These are phyloP conservation scores for Tricholaema leucomelas DNA, from an alignment of 2,113 vertebrate genomes.

Conservation along the genomic window DNA sequence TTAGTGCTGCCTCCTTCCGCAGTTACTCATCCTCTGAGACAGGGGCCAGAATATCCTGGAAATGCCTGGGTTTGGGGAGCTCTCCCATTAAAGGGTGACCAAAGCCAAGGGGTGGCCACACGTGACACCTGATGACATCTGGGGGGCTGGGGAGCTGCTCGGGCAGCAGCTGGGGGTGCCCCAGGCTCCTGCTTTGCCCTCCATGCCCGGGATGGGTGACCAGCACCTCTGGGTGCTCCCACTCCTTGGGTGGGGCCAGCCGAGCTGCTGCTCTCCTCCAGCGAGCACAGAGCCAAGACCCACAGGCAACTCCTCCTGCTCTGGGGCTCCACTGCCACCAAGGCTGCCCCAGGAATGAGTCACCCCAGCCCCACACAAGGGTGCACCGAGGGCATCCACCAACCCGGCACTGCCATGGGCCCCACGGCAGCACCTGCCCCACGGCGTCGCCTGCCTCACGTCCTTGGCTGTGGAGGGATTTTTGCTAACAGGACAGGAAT, in stretches of 20 bases:
- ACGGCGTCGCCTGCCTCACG: background rate
- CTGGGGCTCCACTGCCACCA: fast-evolving
- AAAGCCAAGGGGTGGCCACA: background rate
- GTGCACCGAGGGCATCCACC: background rate
- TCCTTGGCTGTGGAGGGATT: too few species aligned
- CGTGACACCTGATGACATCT: background rate
- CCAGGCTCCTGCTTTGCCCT: fast-evolving
- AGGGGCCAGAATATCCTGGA: constrained; percentile 63
- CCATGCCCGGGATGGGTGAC: fast-evolving
- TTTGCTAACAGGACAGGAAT: too few species aligned
- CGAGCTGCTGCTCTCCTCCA: background rate
- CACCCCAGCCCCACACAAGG: fast-evolving
- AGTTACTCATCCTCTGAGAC: constrained; percentile 33
- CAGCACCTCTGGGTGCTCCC: background rate
- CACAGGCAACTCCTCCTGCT: background rate
- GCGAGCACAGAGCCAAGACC: fast-evolving
- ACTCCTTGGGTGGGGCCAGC: background rate
- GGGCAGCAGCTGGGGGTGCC: background rate
- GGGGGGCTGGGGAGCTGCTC: background rate
- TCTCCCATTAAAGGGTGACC: background rate
- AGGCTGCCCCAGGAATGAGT: fast-evolving
- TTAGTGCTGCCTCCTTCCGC: constrained; percentile 40
- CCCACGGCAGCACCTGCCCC: background rate
- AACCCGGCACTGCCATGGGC: fast-evolving
- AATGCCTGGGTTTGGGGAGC: constrained; percentile 34